phyloP scores from a whole-genome alignment of 1,140 invertebrate genomes.

The Cotesia typhae region DNA sequence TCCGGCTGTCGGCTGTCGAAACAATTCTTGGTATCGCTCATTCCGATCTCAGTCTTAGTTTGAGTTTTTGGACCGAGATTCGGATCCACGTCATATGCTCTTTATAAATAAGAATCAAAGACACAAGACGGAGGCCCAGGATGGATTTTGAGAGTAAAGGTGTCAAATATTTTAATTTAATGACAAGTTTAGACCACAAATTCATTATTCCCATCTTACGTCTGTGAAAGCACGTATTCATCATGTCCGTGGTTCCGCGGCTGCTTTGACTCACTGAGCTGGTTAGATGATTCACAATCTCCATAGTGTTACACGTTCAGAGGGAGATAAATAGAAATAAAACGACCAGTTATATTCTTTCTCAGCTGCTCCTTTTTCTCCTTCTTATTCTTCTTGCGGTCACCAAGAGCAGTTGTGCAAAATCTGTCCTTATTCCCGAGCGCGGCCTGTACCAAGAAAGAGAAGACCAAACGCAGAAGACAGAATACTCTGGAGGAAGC shows the following conservation, averaged over 20 bases:
- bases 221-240: constrained; percentile 13
- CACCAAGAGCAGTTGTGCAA: constrained; percentile 16
- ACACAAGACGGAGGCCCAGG: not conserved
- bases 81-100: too few relatives aligned
- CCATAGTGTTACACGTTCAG: not conserved
- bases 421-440: too few relatives aligned
- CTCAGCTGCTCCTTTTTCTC: constrained; percentile 16
- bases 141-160: not conserved
- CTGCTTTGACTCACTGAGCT: constrained; percentile 17
- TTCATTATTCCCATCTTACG: not conserved
- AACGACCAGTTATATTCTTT: constrained; percentile 47
- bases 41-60: too few relatives aligned
- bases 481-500: constrained; percentile 30
- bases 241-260: constrained; percentile 8
- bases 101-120: too few relatives aligned
- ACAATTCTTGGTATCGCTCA: too few relatives aligned
- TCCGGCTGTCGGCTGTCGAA: not conserved
- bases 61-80: too few relatives aligned
- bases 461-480: constrained; percentile 15
- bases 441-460: constrained; percentile 35
- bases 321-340: constrained; percentile 19
- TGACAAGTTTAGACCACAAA: constrained; percentile 6
- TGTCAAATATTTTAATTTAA: constrained; percentile 20
- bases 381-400: constrained; percentile 9
- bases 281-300: constrained; percentile 16